A percentile compares a stretch with the other conserved stretches of the same genome.
Conservation (phyloP, 2,797 vertebrate genomes). For the Notoglanidium macrostoma region DNA sequence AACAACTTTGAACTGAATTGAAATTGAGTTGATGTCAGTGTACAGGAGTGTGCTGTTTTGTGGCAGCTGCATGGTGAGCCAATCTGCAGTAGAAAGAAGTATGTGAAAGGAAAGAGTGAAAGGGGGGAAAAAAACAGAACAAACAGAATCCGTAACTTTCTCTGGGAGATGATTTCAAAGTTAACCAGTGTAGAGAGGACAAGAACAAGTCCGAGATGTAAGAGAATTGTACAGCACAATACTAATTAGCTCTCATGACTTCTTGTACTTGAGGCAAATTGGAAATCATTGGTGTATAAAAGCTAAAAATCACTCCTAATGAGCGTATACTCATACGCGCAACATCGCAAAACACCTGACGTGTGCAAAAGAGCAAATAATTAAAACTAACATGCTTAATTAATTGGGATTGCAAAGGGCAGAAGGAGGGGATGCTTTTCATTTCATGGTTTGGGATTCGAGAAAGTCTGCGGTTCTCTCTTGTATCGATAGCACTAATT, state of each 20-base stretch:
- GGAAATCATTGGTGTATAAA: conserved; percentile 37
- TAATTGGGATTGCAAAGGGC: conserved; percentile 24
- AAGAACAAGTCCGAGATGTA: conserved; percentile 28
- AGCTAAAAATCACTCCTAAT: conserved; percentile 33
- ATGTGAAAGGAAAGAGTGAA: neutral
- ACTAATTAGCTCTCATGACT: conserved; percentile 38
- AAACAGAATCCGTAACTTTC: conserved; percentile 32
- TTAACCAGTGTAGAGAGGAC: neutral
- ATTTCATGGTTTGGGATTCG: conserved; percentile 10
- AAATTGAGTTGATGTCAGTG: neutral
- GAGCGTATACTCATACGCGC: conserved; percentile 11
- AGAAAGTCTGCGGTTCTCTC: neutral
- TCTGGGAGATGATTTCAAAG: conserved; percentile 32
- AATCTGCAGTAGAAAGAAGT: neutral
- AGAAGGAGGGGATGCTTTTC: neutral
- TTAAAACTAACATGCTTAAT: conserved; percentile 23
- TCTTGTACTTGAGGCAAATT: conserved; percentile 23
- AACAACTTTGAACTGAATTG: neutral
- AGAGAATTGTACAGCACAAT: conserved; percentile 28
- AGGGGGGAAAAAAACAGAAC: conserved; percentile 6
- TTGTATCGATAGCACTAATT: neutral
- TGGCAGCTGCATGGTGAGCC: neutral
- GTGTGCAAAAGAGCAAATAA: conserved; percentile 2
- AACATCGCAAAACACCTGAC: conserved; percentile 11
- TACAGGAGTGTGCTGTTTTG: neutral